Percentiles rank a stretch among this genome's conserved stretches.
These are phyloP conservation scores for Caretta caretta DNA, from an alignment of 2,113 vertebrate species.

Conservation along the genomic window DNA sequence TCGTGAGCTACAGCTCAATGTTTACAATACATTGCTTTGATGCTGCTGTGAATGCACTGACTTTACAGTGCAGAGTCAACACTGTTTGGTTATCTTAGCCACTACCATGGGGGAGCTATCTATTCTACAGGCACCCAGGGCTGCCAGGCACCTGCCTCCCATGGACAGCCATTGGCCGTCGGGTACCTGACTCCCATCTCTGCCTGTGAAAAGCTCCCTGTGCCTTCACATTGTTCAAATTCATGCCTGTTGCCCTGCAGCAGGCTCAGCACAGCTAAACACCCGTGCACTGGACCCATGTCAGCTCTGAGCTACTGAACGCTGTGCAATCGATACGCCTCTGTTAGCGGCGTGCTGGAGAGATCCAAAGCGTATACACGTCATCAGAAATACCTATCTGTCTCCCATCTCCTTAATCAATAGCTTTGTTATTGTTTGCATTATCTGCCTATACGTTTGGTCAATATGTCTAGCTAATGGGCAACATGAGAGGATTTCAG, in stretches of 20 bases:
- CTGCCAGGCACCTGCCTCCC: background rate
- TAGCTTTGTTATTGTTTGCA: slow-evolving; percentile 77
- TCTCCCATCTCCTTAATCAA: slow-evolving; percentile 74
- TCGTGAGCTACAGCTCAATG: background rate
- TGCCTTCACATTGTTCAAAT: background rate
- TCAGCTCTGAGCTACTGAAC: slow-evolving; percentile 42
- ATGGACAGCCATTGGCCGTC: background rate
- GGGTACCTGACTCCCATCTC: background rate
- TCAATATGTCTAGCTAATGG: slow-evolving; percentile 72
- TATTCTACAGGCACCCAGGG: background rate
- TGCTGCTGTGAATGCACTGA: background rate
- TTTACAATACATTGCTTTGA: background rate
- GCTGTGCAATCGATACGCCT: slow-evolving; percentile 57
- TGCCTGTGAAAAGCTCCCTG: background rate
- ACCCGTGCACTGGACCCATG: background rate
- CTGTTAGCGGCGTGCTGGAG: background rate
- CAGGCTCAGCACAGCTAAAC: background rate
- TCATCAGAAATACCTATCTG: slow-evolving; percentile 75
- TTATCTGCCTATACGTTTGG: slow-evolving; percentile 71
- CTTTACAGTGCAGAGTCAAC: background rate
- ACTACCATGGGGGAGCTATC: background rate
- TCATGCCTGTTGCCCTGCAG: background rate
- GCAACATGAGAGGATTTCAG: slow-evolving; percentile 63
- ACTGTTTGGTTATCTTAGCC: background rate
- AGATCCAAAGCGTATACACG: slow-evolving; percentile 56